These are phyloP conservation scores for Cheilosia grossa DNA, from an alignment of 2,888 invertebrate species.

Conservation along the genomic window DNA sequence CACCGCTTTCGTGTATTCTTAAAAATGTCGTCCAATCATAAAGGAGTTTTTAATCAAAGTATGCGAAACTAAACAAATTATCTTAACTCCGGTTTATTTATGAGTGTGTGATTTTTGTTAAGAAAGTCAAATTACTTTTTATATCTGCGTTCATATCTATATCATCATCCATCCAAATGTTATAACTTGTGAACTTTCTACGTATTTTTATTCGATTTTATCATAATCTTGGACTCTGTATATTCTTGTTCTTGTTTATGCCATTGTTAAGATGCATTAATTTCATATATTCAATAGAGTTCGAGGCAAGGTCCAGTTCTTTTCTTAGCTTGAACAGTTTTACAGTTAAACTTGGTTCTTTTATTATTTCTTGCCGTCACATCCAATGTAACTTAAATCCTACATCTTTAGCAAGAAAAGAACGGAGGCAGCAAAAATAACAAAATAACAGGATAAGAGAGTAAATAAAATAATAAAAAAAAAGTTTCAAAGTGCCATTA, in stretches of 20 bases:
- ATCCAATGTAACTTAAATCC: slow-evolving; percentile 10
- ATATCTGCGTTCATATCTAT: background rate
- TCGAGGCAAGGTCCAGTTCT: slow-evolving; percentile 12
- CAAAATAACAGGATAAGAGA: slow-evolving; percentile 61
- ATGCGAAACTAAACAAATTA: background rate
- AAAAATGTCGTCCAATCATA: too few relatives aligned
- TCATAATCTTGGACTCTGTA: too few relatives aligned
- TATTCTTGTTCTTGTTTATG: slow-evolving; percentile 24
- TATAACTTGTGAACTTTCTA: slow-evolving; percentile 7
- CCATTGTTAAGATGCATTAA: background rate
- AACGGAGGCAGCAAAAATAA: slow-evolving; percentile 55
- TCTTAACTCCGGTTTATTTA: too few relatives aligned
- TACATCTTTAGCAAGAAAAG: slow-evolving; percentile 4
- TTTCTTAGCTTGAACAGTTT: slow-evolving; percentile 51
- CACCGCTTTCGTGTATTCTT: too few relatives aligned
- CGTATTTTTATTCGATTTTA: slow-evolving; percentile 16
- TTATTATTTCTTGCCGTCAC: slow-evolving; percentile 45
- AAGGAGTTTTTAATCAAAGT: too few relatives aligned
- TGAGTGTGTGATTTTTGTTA: too few relatives aligned
- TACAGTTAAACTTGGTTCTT: slow-evolving; percentile 25
- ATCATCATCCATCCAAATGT: background rate
- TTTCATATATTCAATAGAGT: background rate
- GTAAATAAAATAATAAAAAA: slow-evolving; percentile 71
- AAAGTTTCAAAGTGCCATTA: slow-evolving; percentile 73
- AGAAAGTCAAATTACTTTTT: too few relatives aligned